Conservation (phyloP, 1,140 invertebrate species). For the Cardiocondyla obscurior region DNA sequence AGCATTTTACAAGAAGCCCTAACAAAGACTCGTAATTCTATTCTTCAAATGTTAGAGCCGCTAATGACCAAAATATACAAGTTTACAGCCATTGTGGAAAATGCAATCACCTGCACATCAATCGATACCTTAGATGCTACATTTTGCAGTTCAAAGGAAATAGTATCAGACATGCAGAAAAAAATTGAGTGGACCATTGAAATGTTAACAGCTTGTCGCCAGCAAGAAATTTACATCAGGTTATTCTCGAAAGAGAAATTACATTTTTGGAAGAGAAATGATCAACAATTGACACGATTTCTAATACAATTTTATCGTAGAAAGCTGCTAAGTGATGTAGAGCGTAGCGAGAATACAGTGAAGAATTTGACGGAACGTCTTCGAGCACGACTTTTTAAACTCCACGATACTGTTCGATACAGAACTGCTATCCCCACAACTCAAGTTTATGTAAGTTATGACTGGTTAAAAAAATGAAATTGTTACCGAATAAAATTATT, state of each 20-base stretch:
- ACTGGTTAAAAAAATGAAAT: neutral
- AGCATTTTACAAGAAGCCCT: conserved; percentile 85
- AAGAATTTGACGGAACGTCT: conserved; percentile 81
- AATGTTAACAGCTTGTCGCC: conserved; percentile 85
- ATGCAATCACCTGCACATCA: neutral
- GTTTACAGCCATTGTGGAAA: conserved; percentile 85
- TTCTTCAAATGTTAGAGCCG: conserved; percentile 84
- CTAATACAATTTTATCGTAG: conserved; percentile 72
- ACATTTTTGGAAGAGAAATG: neutral
- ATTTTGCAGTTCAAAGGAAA: neutral
- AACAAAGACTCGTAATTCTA: conserved; percentile 82
- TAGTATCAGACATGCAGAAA: conserved; percentile 65
- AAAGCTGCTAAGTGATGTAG: conserved; percentile 85
- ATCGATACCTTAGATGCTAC: neutral
- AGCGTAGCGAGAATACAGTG: conserved; percentile 82
- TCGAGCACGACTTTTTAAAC: conserved; percentile 81
- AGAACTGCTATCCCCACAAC: conserved; percentile 86
- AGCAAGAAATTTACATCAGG: conserved; percentile 86
- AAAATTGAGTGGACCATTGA: conserved; percentile 84
- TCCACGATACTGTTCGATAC: conserved; percentile 86
- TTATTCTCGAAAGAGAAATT: conserved; percentile 40
- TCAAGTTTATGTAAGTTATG: conserved; percentile 87
- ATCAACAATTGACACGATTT: neutral
- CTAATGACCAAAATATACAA: conserved; percentile 87
- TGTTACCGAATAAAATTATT: neutral